These are phyloP conservation scores for Athrips mouffetella DNA, from an alignment of 2,888 invertebrate genomes.

Conservation along the genomic window DNA sequence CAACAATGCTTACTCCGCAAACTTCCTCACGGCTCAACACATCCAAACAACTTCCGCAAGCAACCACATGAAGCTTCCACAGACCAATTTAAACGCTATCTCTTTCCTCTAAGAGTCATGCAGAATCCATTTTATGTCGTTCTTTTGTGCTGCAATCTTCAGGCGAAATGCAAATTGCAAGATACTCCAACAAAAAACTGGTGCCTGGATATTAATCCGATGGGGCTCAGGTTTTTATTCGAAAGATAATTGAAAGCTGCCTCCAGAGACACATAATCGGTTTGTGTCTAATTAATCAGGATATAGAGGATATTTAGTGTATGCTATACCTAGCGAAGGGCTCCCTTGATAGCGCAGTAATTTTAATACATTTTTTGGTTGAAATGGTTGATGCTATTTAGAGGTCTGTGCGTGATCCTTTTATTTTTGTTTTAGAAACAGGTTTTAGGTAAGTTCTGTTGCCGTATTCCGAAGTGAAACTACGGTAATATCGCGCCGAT, in stretches of 20 bases:
- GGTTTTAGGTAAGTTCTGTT: too few relatives aligned
- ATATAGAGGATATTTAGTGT: too few relatives aligned
- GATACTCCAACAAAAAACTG: conserved; percentile 45
- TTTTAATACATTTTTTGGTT: too few relatives aligned
- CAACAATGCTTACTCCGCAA: conserved; percentile 14
- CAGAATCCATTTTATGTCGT: conserved; percentile 25
- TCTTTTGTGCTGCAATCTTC: conserved; percentile 43
- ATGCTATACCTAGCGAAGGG: too few relatives aligned
- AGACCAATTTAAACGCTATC: conserved; percentile 53
- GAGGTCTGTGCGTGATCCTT: too few relatives aligned
- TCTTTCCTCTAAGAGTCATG: conserved; percentile 33
- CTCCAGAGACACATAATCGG: background rate
- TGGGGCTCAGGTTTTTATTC: conserved; percentile 41
- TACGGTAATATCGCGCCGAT: too few relatives aligned
- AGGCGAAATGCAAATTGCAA: conserved; percentile 60
- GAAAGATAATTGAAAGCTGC: conserved; percentile 13
- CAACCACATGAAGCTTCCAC: conserved; percentile 30
- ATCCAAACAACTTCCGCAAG: conserved; percentile 33
- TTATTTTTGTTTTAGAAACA: too few relatives aligned
- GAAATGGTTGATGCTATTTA: too few relatives aligned
- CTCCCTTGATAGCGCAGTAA: too few relatives aligned
- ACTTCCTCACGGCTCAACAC: conserved; percentile 5
- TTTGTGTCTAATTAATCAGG: too few relatives aligned
- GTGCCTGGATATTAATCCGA: conserved; percentile 46
- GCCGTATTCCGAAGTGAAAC: too few relatives aligned